Base-by-base conservation (phyloP, 2,888 invertebrate species). In the Chymomyza amoena region DNA sequence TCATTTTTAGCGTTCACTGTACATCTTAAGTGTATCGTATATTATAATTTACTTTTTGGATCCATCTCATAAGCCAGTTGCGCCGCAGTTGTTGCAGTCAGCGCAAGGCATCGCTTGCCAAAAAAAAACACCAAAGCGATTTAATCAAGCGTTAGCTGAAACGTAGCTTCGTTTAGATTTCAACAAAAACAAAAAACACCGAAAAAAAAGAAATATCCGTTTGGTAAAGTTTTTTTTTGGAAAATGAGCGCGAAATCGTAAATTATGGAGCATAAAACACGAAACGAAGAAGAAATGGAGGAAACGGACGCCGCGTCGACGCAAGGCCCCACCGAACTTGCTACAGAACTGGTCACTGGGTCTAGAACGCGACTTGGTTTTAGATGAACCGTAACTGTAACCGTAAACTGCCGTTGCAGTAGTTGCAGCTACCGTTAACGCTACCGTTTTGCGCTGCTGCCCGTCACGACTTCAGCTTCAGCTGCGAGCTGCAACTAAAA, bases 41-140 rank as follows among this genome's bases (percentile, higher is more conserved):
- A 61, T 54, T 54, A 54, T 74, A 70, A 66, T 63, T 91, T 90
- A 91, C 91, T 91, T 90, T 91, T 91, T 80, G 89, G 89, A 91
- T 91, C 91, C 91, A 91, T 91, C 80, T 88, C 89, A 86, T 61
- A 72, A 64, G 79, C 75, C 64, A 70, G 64, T 62, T 65, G 73
- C 68, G 28, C 28, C 59, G 32, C 28, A 18, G 32, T 59, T 74
- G 64, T 62, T 73, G 84, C 86, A 73, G 77, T 54, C 18, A 54
- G 66, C 79, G 15, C 18, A 32, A 25, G 76, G 88, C 84, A 87
- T 87, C 61, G 80, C 80, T 69, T 64, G 70, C 69, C 62, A 77
- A 64, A 68, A 32, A 28, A 32, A 32, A 32, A 57, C 16, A 54
- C 54, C 39, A 45, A 45, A 4, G 2, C 39, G 39, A 45, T 15